Evolutionary conservation across 2,797 vertebrate species (phyloP), one percentile per base, ranked within the genome.

Genomic region (Acanthopagrus latus): DNA sequence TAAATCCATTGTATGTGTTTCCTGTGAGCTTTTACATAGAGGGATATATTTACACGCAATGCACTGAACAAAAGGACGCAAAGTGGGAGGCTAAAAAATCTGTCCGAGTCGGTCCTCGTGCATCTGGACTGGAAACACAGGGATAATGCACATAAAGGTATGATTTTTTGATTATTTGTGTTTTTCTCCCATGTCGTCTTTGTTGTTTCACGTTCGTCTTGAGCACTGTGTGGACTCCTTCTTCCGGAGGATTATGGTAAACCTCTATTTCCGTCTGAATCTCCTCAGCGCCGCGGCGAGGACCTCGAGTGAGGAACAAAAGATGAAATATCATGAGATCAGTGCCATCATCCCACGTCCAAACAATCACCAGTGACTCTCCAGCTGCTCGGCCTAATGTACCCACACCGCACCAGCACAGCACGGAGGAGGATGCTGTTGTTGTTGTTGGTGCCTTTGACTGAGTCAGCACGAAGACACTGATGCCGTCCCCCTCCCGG

Each of bases 31-130:
- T 33, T 50, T 44, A 82, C 75, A 74, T 55, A 47, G 56, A 62
- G 5, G 33, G 79, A 71, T 82, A 76, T 78, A 80, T 89, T 82
- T 86, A 87, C 62, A 76, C 81, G 80, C 80, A 86, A 84, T 73
- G 21, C 73, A 57, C 20, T 38, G 62, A 71, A 81, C 67, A 82
- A 81, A 85, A 85, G 64, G 46, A 41, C 52, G 63, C 25, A 38
- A 64, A 60, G 81, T 85, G 77, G 80, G 78, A 80, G 73, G 79
- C 16, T 5, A 54, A 60, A 29, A 33, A 71, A 74, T 54, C 21
- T 14, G 23, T 13, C 41, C 4, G 13, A 29, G 52, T 68, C 54
- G 3, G 14, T 58, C 17, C 17, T 68, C 20, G 23, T 57, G 14
- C 71, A 71, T 67, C 50, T 64, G 59, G 9, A 38, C 82, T 46